Conservation (phyloP, 2,113 vertebrate genomes). For the Sander lucioperca region DNA sequence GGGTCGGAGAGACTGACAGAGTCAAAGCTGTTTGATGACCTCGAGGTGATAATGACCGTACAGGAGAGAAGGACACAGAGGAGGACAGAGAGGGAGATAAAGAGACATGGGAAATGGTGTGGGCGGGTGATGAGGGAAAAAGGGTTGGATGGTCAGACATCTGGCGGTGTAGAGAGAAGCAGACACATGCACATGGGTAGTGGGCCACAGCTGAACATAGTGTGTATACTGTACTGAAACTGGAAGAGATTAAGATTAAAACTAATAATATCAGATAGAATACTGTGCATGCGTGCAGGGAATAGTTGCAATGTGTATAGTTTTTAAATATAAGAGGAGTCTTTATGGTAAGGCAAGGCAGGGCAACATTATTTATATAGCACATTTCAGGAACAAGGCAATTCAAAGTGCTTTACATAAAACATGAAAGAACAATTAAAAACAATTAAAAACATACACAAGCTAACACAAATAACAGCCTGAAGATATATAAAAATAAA, state of each 20-base stretch:
- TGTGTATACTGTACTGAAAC: background rate
- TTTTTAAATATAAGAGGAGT: constrained; percentile 16
- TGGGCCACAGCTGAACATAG: background rate
- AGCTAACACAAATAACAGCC: background rate
- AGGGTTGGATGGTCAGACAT: constrained; percentile 15
- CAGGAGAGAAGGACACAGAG: constrained; percentile 69
- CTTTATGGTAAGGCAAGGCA: no score
- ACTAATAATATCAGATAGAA: background rate
- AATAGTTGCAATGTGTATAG: background rate
- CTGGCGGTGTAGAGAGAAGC: constrained; percentile 18
- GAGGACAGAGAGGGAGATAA: constrained; percentile 63
- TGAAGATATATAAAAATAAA: background rate
- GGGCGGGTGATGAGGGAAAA: constrained; percentile 35
- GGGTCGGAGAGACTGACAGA: constrained; percentile 63
- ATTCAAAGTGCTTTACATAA: no score
- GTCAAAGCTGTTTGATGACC: constrained; percentile 75
- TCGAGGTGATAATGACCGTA: constrained; percentile 70
- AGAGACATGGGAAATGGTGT: constrained; percentile 45
- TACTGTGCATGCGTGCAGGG: background rate
- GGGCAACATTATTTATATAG: no score
- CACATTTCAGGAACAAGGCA: no score
- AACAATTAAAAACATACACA: no score
- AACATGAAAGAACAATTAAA: no score
- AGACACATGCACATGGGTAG: background rate
- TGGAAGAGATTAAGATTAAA: constrained; percentile 7